Percentiles rank a stretch among this genome's conserved stretches.
These are phyloP conservation scores for Lindbergichthys nudifrons DNA, from an alignment of 2,797 vertebrate species.

Conservation along the genomic window DNA sequence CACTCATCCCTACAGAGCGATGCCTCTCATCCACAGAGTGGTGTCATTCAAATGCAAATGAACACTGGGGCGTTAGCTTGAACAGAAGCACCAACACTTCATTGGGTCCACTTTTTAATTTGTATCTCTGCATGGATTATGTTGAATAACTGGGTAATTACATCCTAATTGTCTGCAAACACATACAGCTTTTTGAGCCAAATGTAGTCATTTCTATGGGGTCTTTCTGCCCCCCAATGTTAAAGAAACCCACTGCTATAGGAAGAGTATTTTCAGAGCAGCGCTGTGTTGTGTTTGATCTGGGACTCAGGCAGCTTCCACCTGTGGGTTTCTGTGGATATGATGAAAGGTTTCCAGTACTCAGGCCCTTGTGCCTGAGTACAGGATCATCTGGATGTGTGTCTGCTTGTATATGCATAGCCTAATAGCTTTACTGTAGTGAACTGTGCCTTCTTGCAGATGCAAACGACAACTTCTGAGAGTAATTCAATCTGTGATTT, in stretches of 20 bases:
- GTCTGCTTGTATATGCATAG: neutral
- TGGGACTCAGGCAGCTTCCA: conserved; percentile 44
- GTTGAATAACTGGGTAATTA: neutral
- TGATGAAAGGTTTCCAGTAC: conserved; percentile 46
- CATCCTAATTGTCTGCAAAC: neutral
- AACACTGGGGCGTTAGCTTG: neutral
- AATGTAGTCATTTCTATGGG: neutral
- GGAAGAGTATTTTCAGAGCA: neutral
- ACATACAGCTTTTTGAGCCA: neutral
- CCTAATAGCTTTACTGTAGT: neutral
- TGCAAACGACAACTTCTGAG: too few relatives aligned
- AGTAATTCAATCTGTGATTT: too few relatives aligned
- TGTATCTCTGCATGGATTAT: neutral
- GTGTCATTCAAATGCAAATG: conserved; percentile 44
- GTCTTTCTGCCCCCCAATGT: conserved; percentile 20
- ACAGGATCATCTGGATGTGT: too few relatives aligned
- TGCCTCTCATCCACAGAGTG: conserved; percentile 16
- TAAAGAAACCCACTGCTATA: neutral
- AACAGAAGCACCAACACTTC: neutral
- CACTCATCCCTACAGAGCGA: neutral
- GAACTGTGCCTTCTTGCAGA: neutral
- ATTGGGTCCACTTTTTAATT: neutral
- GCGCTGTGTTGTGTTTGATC: conserved; percentile 45
- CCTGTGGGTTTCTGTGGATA: conserved; percentile 29
- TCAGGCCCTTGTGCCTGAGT: too few relatives aligned